A percentile compares a stretch with the other conserved stretches of the same genome.
Conservation (phyloP, 2,113 vertebrate species). For the Neodon shergylaensis region DNA sequence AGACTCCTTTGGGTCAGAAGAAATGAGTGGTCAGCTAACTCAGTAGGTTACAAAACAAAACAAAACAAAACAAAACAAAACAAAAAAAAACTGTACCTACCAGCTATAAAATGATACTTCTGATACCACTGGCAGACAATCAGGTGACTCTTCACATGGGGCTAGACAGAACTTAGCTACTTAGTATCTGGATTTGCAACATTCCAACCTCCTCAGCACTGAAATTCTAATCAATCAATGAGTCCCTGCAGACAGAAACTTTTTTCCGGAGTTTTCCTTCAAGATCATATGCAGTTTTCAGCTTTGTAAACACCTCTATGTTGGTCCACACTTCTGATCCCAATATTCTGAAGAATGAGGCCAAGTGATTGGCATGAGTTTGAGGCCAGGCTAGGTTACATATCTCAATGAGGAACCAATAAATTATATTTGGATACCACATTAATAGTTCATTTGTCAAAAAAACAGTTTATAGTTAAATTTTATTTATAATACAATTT, state of each 20-base stretch:
- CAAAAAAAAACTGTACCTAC: neutral
- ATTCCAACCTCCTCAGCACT: neutral
- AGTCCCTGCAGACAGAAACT: neutral
- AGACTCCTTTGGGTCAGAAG: neutral
- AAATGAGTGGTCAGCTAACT: neutral
- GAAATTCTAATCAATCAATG: neutral
- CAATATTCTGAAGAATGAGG: neutral
- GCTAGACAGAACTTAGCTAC: neutral
- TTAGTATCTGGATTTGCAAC: neutral
- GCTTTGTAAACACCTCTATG: neutral
- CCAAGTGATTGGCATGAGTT: neutral
- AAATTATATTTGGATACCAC: neutral
- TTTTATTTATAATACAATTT: neutral
- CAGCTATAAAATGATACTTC: neutral
- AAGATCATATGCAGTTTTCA: neutral
- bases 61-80: too few relatives aligned
- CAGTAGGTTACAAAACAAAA: neutral
- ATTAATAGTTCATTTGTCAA: neutral
- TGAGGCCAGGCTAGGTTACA: neutral
- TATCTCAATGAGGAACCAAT: neutral
- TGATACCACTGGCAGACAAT: neutral
- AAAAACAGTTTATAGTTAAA: neutral
- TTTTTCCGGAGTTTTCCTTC: neutral
- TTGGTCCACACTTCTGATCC: neutral
- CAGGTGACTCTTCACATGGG: neutral